Conservation (phyloP, 2,888 invertebrate genomes). For the Orthosia cruda region DNA sequence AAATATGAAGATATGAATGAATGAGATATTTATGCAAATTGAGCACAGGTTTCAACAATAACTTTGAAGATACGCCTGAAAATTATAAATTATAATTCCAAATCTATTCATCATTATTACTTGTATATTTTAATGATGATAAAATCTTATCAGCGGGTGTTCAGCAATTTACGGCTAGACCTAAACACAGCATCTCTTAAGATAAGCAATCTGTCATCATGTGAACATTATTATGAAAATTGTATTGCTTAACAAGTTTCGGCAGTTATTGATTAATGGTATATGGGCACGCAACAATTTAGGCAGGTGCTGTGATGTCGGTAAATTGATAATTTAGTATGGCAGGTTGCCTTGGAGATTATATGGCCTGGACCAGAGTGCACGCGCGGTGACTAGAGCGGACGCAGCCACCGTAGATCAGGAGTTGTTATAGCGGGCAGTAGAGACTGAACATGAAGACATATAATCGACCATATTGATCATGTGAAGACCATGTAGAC, state of each 20-base stretch:
- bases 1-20: slow-evolving; percentile 37
- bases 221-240: slow-evolving; percentile 75
- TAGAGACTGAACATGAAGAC: too few species aligned
- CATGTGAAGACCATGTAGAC: too few species aligned
- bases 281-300: slow-evolving; percentile 83
- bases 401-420: neutral
- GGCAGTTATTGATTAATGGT: slow-evolving; percentile 84
- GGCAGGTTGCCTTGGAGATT: slow-evolving; percentile 61
- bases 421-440: too few species aligned
- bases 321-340: slow-evolving; percentile 80
- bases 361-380: slow-evolving; percentile 2
- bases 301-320: slow-evolving; percentile 78
- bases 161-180: slow-evolving; percentile 17
- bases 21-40: slow-evolving; percentile 42
- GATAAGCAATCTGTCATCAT: slow-evolving; percentile 65
- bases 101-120: neutral
- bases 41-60: neutral
- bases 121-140: neutral
- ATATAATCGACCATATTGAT: too few species aligned
- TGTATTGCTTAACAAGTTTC: slow-evolving; percentile 78
- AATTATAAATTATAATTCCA: neutral
- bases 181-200: slow-evolving; percentile 23
- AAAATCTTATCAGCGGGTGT: neutral
- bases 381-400: neutral
- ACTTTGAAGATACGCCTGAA: neutral